Evolutionary conservation across 2,113 vertebrate genomes (phyloP), one percentile per base, ranked within the genome.

Genomic region (Anarrhichthys ocellatus): DNA sequence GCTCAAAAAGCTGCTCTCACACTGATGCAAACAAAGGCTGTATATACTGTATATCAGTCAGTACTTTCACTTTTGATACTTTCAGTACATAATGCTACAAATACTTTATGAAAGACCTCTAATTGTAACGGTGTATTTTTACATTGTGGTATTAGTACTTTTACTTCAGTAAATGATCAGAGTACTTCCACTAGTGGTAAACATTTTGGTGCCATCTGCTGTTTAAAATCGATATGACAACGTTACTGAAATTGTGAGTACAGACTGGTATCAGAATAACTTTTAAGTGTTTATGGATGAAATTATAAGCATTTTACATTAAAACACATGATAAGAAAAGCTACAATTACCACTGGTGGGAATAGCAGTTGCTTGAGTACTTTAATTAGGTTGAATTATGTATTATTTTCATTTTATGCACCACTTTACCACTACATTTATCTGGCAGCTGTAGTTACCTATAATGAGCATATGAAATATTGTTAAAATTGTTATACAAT

Each of bases 201-300:
- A 66, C 6, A 20, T 29, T 4, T 15, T 73, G n/a, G 38, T 11
- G 62, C 78, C 78, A 58, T 36, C 78, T 81, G 70, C 78, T 73
- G 70, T 27, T 66, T 27, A 29, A 44, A 44, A 24, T 20, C 20
- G 61, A 15, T 7, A 0, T 42, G 38, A 46, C 38, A 59, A 32
- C 9, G 2, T 10, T 4, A 22, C 17, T 44, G 2, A n/a, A 14
- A 65, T 9, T 5, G n/a, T 24, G 10, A n/a, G 10, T 11, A 34
- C 24, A 58, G 18, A 9, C 9, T 38, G 62, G 6, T 22, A 36
- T 38, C 18, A 36, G 9, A 63, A 63, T 65, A 24, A 6, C 5
- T n/a, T 18, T 59, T 8, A 56, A 29, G 58, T 61, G 58, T 29
- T 61, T 59, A 59, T 38, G 22, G 22, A 42, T 42, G 22, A 42